Percentiles rank a stretch among this genome's conserved stretches.
phyloP scores from a whole-genome alignment of 2,113 vertebrate species.

The Delphinus delphis region DNA sequence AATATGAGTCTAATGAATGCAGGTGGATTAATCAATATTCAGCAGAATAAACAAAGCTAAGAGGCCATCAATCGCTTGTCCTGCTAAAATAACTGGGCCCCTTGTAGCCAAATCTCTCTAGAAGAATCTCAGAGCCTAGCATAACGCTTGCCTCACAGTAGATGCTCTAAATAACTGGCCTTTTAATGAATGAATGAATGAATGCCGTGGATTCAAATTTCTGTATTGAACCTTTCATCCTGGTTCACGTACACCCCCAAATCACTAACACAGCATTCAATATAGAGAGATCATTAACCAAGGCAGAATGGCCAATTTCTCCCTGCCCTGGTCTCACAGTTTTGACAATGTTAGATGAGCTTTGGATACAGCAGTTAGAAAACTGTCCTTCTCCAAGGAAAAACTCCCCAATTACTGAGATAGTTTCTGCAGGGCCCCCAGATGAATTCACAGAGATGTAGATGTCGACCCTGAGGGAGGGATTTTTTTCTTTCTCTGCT shows the following conservation, averaged over 20 bases:
- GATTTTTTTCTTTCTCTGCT: not conserved
- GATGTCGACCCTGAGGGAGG: not conserved
- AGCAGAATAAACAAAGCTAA: slow-evolving; percentile 38
- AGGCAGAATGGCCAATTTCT: not conserved
- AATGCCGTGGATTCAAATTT: not conserved
- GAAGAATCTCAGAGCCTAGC: not conserved
- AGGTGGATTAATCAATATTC: not conserved
- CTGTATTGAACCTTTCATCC: not conserved
- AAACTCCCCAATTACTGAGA: not conserved
- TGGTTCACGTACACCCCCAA: not conserved
- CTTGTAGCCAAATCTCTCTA: not conserved
- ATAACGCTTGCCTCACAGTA: not conserved
- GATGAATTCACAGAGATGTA: not conserved
- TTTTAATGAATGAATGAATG: not conserved
- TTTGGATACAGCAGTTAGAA: not conserved
- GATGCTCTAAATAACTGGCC: not conserved
- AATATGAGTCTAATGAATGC: not conserved
- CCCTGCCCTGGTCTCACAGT: not conserved
- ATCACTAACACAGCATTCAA: not conserved
- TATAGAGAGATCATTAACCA: not conserved
- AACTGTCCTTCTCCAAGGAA: not conserved
- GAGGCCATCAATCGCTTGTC: not conserved
- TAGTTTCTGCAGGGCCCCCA: not conserved
- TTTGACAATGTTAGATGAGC: not conserved
- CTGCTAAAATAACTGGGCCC: not conserved